Evolutionary conservation across 2,888 invertebrate genomes (phyloP).

Genomic region (Helobdella robusta): DNA sequence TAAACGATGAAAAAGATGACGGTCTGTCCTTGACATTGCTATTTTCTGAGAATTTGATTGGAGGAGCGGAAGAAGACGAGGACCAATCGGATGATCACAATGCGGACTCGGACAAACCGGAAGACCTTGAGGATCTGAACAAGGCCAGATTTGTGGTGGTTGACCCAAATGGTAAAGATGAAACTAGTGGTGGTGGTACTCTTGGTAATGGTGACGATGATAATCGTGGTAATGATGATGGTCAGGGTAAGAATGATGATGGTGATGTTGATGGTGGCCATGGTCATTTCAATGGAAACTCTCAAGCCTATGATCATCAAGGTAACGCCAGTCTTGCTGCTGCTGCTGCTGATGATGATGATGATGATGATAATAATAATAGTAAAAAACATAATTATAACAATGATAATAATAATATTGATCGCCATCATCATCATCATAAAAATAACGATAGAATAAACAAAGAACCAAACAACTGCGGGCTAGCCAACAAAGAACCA

Average conservation of each 20-base stretch:
- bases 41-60: conserved; percentile 19
- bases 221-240: background rate
- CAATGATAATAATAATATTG: no score
- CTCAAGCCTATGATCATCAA: no score
- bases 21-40: conserved; percentile 4
- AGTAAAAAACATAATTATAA: no score
- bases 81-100: conserved; percentile 19
- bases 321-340: no score
- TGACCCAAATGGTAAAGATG: no score
- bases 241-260: background rate
- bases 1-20: conserved; percentile 24
- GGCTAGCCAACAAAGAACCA: background rate
- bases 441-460: no score
- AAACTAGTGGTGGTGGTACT: background rate
- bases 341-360: no score
- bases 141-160: background rate
- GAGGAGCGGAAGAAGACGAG: conserved; percentile 19
- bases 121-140: conserved; percentile 21
- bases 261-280: background rate
- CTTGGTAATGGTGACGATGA: background rate
- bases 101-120: conserved; percentile 15
- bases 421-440: no score
- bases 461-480: background rate
- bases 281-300: no score
- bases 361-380: conserved; percentile 1